Conservation (phyloP, 2,797 vertebrate species). For the Eremophila alpestris region DNA sequence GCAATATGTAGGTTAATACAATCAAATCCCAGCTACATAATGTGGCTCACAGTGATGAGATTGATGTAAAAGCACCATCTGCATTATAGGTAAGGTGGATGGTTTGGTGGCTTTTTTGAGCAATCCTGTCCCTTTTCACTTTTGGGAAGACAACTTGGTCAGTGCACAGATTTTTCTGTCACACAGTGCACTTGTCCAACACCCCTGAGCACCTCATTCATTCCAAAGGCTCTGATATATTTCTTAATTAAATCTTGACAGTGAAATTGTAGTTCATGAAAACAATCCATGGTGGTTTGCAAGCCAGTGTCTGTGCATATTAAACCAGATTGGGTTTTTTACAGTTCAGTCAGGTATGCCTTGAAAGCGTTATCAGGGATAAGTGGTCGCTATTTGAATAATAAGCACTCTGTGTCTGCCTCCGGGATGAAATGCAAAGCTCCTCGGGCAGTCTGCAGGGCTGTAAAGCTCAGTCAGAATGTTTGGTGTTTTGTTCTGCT, state of each 20-base stretch:
- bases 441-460: neutral
- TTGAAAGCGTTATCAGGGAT: neutral
- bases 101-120: neutral
- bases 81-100: neutral
- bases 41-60: neutral
- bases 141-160: neutral
- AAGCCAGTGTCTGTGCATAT: neutral
- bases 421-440: neutral
- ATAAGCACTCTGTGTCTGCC: neutral
- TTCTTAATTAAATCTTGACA: conserved; percentile 17
- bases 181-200: neutral
- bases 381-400: conserved; percentile 29
- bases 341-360: conserved; percentile 27
- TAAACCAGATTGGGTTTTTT: conserved; percentile 13
- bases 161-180: neutral
- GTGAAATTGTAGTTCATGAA: neutral
- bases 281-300: neutral
- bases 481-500: neutral
- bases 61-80: neutral
- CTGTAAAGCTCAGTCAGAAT: neutral
- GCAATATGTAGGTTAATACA: neutral
- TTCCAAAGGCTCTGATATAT: neutral
- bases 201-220: neutral
- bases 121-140: neutral
- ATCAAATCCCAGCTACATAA: neutral